Conservation (phyloP, 1,140 invertebrate species). For the Melanaphis sacchari region DNA sequence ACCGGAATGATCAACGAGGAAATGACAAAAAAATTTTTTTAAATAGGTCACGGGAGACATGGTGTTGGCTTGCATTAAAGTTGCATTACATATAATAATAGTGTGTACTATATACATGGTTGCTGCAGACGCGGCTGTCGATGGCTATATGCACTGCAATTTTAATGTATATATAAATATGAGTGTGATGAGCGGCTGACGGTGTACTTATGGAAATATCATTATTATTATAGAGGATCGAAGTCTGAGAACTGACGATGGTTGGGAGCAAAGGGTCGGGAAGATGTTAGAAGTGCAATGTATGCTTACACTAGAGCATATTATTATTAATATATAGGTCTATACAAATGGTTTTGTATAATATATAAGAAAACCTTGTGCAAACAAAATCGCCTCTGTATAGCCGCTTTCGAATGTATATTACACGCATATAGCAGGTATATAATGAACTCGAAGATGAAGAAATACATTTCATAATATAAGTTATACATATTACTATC, state of each 20-base stretch:
- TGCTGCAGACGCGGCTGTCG: background rate
- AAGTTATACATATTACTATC: too few species aligned
- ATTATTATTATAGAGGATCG: background rate
- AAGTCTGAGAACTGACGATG: background rate
- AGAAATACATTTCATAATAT: too few species aligned
- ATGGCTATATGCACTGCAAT: background rate
- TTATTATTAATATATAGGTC: background rate
- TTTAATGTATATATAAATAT: background rate
- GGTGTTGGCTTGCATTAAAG: background rate
- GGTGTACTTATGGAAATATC: background rate
- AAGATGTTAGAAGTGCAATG: background rate
- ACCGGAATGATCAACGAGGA: slow-evolving; percentile 19
- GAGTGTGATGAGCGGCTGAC: background rate
- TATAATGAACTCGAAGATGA: background rate
- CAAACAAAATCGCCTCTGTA: background rate
- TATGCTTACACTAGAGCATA: background rate
- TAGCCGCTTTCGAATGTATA: background rate
- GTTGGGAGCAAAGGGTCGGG: background rate
- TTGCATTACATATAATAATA: background rate
- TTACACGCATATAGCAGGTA: background rate
- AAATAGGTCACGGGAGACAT: background rate
- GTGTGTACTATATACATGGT: background rate
- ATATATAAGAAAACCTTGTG: background rate
- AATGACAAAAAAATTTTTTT: background rate
- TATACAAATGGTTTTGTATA: background rate